Percentiles rank a stretch among this genome's conserved stretches.
These are phyloP conservation scores for Macrostomum lignano DNA, from an alignment of 1,140 invertebrate species.

Conservation along the genomic window DNA sequence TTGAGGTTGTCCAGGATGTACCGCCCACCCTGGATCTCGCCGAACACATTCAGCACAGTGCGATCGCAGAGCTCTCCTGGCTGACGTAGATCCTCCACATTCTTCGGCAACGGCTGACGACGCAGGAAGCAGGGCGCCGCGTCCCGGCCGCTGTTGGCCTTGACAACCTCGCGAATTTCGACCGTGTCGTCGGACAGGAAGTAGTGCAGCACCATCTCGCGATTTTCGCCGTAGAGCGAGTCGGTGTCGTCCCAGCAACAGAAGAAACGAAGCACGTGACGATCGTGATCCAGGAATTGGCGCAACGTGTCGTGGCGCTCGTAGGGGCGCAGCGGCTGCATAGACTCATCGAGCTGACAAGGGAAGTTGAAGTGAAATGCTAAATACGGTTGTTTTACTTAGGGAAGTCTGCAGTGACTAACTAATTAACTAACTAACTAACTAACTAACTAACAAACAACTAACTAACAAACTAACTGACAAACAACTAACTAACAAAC, in stretches of 20 bases:
- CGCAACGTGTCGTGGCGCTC: constrained; percentile 26
- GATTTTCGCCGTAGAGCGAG: constrained; percentile 23
- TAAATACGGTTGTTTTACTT: no score
- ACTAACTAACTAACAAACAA: no score
- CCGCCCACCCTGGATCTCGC: constrained; percentile 33
- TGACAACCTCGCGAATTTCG: constrained; percentile 19
- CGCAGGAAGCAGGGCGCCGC: constrained; percentile 21
- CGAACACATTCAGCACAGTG: constrained; percentile 43
- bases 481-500: no score
- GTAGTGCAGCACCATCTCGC: constrained; percentile 25
- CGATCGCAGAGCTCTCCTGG: constrained; percentile 34
- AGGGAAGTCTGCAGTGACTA: no score
- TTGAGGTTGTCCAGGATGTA: constrained; percentile 30
- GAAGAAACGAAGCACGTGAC: constrained; percentile 26
- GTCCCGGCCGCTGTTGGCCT: constrained; percentile 23
- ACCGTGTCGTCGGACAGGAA: constrained; percentile 28
- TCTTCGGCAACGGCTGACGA: constrained; percentile 21
- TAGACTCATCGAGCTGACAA: constrained; percentile 22
- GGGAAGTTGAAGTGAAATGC: no score
- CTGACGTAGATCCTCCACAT: constrained; percentile 26
- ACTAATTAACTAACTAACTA: no score
- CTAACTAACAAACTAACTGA: no score
- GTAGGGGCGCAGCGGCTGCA: constrained; percentile 25
- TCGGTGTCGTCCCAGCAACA: constrained; percentile 28
- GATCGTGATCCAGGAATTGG: constrained; percentile 27